These are phyloP conservation scores for Geotrypetes seraphini DNA, from an alignment of 2,797 vertebrate genomes.

Conservation along the genomic window DNA sequence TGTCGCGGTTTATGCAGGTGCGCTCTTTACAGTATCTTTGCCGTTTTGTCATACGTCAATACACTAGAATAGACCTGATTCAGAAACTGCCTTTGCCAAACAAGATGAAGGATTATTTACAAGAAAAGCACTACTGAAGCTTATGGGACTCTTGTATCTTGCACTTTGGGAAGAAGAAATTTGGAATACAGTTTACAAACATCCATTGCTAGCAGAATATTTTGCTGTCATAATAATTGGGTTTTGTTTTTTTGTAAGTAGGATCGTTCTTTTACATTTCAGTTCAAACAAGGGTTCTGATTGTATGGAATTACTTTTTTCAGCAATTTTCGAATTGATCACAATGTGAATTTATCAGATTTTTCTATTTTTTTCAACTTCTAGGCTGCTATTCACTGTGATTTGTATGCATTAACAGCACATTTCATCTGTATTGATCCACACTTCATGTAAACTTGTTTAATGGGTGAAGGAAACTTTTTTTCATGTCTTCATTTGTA, in stretches of 20 bases:
- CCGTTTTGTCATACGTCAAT: conserved; percentile 95
- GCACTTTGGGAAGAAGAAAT: conserved; percentile 83
- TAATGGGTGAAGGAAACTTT: conserved; percentile 9
- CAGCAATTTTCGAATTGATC: conserved; percentile 58
- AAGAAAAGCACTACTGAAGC: conserved; percentile 99
- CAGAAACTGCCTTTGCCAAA: conserved; percentile 98
- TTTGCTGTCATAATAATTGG: conserved; percentile 66
- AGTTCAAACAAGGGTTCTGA: conserved; percentile 43
- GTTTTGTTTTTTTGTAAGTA: conserved; percentile 48
- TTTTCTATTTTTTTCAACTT: conserved; percentile 43
- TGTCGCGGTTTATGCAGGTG: conserved; percentile 97
- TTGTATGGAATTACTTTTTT: conserved; percentile 53
- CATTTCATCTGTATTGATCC: conserved; percentile 60
- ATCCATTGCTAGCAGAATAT: conserved; percentile 58
- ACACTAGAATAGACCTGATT: conserved; percentile 95
- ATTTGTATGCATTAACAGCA: conserved; percentile 70
- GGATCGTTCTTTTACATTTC: conserved; percentile 26
- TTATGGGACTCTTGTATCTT: conserved; percentile 72
- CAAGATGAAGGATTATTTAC: conserved; percentile 99
- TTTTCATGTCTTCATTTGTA: too few species aligned
- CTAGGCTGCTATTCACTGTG: conserved; percentile 74
- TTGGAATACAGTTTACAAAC: conserved; percentile 86
- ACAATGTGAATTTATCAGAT: conserved; percentile 62
- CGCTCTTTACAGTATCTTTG: conserved; percentile 96
- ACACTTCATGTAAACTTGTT: conserved; percentile 18